These are phyloP conservation scores for Tenrec ecaudatus DNA, from an alignment of 2,113 vertebrate genomes.

Conservation along the genomic window DNA sequence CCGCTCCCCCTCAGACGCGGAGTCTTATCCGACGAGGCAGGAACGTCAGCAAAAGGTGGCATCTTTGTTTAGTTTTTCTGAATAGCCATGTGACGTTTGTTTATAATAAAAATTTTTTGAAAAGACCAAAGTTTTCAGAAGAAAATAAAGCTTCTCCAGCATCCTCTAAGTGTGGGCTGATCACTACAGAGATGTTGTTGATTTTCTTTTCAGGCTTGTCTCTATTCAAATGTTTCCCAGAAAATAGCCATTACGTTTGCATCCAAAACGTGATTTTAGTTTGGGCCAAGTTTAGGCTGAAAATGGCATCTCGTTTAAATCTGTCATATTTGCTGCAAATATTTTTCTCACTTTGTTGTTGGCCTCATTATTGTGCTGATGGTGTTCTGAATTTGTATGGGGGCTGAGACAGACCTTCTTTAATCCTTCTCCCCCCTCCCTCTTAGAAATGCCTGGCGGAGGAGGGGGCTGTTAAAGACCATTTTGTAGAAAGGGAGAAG, in stretches of 20 bases:
- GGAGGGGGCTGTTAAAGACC: not conserved
- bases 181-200: constrained; percentile 11
- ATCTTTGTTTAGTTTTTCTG: not conserved
- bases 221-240: constrained; percentile 44
- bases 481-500: not conserved
- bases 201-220: constrained; percentile 17
- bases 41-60: not conserved
- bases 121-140: constrained; percentile 1
- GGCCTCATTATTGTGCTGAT: constrained; percentile 26
- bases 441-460: not conserved
- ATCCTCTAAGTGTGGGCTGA: not conserved
- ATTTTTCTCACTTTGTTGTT: constrained; percentile 65
- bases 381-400: constrained; percentile 43
- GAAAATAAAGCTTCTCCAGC: not conserved
- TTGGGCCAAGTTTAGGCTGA: constrained; percentile 66
- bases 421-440: not conserved
- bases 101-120: not conserved
- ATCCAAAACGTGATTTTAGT: constrained; percentile 46
- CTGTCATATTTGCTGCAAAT: constrained; percentile 60
- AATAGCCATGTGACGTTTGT: not conserved
- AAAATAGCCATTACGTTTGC: constrained; percentile 56
- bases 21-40: not conserved
- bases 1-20: not conserved
- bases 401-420: not conserved
- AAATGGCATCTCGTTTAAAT: constrained; percentile 58